Conservation (phyloP, 2,888 invertebrate species). For the Mamestra brassicae region DNA sequence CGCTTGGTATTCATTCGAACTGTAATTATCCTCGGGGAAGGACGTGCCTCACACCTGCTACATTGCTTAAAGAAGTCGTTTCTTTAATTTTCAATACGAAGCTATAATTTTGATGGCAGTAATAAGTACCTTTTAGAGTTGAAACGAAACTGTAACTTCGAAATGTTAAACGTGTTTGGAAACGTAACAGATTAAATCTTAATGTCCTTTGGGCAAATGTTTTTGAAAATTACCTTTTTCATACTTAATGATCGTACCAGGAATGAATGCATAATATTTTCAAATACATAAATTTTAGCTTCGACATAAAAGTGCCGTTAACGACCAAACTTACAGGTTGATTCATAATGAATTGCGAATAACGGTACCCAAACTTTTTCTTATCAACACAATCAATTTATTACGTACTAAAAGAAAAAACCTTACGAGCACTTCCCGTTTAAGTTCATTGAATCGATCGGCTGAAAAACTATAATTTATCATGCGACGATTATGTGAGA, state of each 20-base stretch:
- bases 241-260: neutral
- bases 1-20: slow-evolving; percentile 68
- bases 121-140: slow-evolving; percentile 48
- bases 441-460: slow-evolving; percentile 64
- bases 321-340: slow-evolving; percentile 29
- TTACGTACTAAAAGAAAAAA: slow-evolving; percentile 57
- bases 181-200: slow-evolving; percentile 28
- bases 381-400: slow-evolving; percentile 55
- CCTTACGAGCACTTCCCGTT: slow-evolving; percentile 35
- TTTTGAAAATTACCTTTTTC: slow-evolving; percentile 11
- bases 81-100: slow-evolving; percentile 43
- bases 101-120: slow-evolving; percentile 36
- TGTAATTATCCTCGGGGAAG: slow-evolving; percentile 73
- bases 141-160: slow-evolving; percentile 19
- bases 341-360: slow-evolving; percentile 50
- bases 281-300: slow-evolving; percentile 22
- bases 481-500: slow-evolving; percentile 63
- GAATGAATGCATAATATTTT: slow-evolving; percentile 9
- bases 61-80: slow-evolving; percentile 63
- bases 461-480: slow-evolving; percentile 66
- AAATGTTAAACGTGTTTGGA: slow-evolving; percentile 39
- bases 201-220: slow-evolving; percentile 23
- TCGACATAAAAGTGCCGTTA: slow-evolving; percentile 35
- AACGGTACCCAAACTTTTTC: slow-evolving; percentile 54
- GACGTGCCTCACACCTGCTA: slow-evolving; percentile 79